phyloP scores from a whole-genome alignment of 2,113 vertebrate genomes.

The Melanerpes formicivorus region DNA sequence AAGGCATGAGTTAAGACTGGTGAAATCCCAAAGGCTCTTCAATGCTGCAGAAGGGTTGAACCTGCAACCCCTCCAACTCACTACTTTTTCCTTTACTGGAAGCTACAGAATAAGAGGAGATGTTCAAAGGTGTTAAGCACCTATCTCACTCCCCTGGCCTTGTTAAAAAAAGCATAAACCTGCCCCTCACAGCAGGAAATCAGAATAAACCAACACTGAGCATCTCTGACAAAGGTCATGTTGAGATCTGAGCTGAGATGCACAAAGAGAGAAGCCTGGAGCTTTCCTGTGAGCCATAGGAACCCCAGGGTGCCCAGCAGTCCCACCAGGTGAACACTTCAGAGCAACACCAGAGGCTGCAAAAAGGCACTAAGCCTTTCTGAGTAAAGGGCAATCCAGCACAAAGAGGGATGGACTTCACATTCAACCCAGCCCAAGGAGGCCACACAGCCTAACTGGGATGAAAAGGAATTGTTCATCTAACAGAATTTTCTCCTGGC shows the following conservation, averaged over 20 bases:
- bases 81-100: neutral
- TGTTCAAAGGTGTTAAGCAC: neutral
- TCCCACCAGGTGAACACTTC: neutral
- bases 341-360: neutral
- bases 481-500: neutral
- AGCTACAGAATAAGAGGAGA: neutral
- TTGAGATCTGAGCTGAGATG: neutral
- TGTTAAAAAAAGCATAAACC: neutral
- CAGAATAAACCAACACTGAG: neutral
- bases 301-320: fast-evolving
- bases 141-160: neutral
- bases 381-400: neutral
- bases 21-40: neutral
- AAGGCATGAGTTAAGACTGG: neutral
- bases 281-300: neutral
- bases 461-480: neutral
- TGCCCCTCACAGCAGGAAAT: neutral
- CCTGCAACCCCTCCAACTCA: neutral
- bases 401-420: fast-evolving
- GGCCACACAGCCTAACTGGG: neutral
- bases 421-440: neutral
- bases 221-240: neutral
- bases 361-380: neutral
- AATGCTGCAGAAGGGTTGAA: neutral
- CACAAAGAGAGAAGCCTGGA: neutral